Evolutionary conservation across 1,140 invertebrate genomes (phyloP), one percentile per base, ranked within the genome.

Genomic region (Aphaenogaster ashmeadi): DNA sequence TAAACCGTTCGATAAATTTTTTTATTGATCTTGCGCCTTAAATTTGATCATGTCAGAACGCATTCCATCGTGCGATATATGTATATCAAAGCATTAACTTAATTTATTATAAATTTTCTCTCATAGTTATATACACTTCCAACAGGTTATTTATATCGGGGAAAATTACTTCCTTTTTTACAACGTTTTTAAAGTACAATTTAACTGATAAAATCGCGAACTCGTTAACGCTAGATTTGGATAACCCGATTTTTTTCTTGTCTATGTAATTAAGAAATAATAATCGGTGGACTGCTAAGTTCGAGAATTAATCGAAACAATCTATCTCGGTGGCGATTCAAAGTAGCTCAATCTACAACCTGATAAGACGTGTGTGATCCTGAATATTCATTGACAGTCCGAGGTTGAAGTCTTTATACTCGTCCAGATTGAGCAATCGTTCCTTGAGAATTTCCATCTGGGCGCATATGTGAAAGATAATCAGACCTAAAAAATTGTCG

Each of bases 361-460:
- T 88, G 64, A 77, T 69, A 6, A 88, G 72, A n/a, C 83, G 83
- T n/a, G 54, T 18, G 41, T 79, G 56, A 62, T 86, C 21, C 38
- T 54, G 13, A 1, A 86, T 8, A 6, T 36, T 54, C 6, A 11
- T 11, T 9, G 11, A 13, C 13, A 86, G 69, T 7, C 36, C 6
- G 4, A 8, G 2, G 15, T 88, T 33, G 21, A 44, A 86, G 8
- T 58, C 15, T 4, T 58, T 27, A 4, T 50, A 86, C 6, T 41
- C 8, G 0, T 87, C 18, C 0, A 77, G 38, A 27, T 67, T 64
- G 18, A 41, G n/a, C 1, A 86, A 11, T 27, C 54, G 81, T 3
- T 8, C 18, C 15, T 27, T 56, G 9, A 86, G 72, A 44, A 62
- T 78, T 21, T 86, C 44, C 21, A 88, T 33, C 21, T 88, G 72